Conservation (phyloP, 2,113 vertebrate genomes). For the Grammomys surdaster region DNA sequence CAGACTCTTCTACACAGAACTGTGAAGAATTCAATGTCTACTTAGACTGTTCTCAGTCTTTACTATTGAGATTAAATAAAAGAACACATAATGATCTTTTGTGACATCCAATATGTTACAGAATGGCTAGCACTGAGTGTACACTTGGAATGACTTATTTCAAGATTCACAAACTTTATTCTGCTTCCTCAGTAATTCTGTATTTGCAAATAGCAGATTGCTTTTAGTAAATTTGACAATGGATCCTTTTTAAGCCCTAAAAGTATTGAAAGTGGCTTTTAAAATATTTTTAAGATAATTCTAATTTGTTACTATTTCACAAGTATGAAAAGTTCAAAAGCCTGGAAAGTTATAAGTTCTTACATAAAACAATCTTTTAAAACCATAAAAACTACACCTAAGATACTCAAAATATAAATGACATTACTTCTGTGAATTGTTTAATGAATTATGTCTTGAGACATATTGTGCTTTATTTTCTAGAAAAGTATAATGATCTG, state of each 20-base stretch:
- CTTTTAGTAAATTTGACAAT: slow-evolving; percentile 26
- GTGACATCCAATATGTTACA: background rate
- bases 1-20: slow-evolving; percentile 81
- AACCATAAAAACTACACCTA: background rate
- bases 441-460: slow-evolving; percentile 42
- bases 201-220: background rate
- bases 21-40: slow-evolving; percentile 78
- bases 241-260: slow-evolving; percentile 15
- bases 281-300: slow-evolving; percentile 13
- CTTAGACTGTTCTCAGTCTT: slow-evolving; percentile 43
- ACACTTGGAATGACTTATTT: slow-evolving; percentile 56
- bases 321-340: slow-evolving; percentile 9
- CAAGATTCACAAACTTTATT: slow-evolving; percentile 27
- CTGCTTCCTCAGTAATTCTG: background rate
- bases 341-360: slow-evolving; percentile 15
- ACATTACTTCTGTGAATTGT: slow-evolving; percentile 33
- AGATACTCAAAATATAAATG: slow-evolving; percentile 39
- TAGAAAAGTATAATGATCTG: slow-evolving; percentile 25
- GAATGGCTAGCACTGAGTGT: background rate
- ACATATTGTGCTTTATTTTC: slow-evolving; percentile 56
- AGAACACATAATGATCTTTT: background rate
- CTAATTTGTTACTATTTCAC: background rate
- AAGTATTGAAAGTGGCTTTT: background rate
- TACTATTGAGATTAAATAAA: background rate
- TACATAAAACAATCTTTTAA: slow-evolving; percentile 52